Percentiles rank a stretch among this genome's conserved stretches.
These are phyloP conservation scores for Oryzias javanicus DNA, from an alignment of 2,113 vertebrate species.

Conservation along the genomic window DNA sequence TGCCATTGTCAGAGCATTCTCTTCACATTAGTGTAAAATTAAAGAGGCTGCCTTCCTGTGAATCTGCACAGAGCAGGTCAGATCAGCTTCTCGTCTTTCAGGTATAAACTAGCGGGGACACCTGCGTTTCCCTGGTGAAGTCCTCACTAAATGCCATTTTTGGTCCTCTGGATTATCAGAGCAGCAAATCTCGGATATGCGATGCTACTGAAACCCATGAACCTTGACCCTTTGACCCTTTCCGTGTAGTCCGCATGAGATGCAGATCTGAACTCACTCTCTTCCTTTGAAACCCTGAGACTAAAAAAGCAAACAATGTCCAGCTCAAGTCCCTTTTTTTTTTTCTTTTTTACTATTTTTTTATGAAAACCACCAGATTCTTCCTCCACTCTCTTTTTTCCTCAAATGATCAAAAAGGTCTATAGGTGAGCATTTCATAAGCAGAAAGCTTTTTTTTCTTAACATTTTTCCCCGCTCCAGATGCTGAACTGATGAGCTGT, in stretches of 20 bases:
- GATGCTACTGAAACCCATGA: slow-evolving; percentile 64
- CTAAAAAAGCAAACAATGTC: slow-evolving; percentile 65
- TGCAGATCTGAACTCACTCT: slow-evolving; percentile 54
- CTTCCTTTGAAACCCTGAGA: slow-evolving; percentile 63
- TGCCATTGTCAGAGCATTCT: no score
- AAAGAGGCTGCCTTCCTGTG: neutral
- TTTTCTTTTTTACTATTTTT: neutral
- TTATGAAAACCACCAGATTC: slow-evolving; percentile 2
- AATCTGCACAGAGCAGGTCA: neutral
- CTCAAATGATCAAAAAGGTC: slow-evolving; percentile 5
- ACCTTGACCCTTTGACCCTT: slow-evolving; percentile 60
- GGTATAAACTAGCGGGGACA: slow-evolving; percentile 10
- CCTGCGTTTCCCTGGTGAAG: slow-evolving; percentile 28
- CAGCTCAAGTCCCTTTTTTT: slow-evolving; percentile 26
- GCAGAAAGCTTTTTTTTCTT: slow-evolving; percentile 7
- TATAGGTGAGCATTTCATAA: slow-evolving; percentile 7
- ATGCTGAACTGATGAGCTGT: slow-evolving; percentile 47
- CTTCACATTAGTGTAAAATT: neutral
- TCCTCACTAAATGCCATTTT: slow-evolving; percentile 33
- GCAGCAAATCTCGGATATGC: slow-evolving; percentile 47
- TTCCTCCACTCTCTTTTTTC: neutral
- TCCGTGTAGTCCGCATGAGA: slow-evolving; percentile 47
- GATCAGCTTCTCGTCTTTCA: neutral
- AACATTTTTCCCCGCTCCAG: slow-evolving; percentile 22
- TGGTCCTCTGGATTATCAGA: slow-evolving; percentile 25